These are phyloP conservation scores for Anguilla rostrata DNA, from an alignment of 2,113 vertebrate species.

Conservation along the genomic window DNA sequence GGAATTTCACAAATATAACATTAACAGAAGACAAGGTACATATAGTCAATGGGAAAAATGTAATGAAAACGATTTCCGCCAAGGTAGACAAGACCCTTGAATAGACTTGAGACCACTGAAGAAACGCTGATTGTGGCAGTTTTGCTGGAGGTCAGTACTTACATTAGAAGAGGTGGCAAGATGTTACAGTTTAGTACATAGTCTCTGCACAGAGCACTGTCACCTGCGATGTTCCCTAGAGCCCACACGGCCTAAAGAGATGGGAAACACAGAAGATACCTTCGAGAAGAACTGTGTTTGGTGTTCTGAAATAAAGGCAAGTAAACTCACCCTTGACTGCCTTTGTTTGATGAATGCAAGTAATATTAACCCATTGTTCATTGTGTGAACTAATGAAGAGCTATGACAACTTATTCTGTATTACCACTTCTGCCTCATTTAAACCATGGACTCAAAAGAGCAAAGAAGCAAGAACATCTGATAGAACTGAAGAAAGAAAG, in stretches of 20 bases:
- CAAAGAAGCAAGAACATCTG: not conserved
- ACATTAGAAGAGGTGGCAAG: slow-evolving; percentile 91
- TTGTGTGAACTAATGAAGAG: not conserved
- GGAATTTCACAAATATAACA: not conserved
- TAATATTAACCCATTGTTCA: not conserved
- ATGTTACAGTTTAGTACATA: slow-evolving; percentile 95
- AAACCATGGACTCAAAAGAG: not conserved
- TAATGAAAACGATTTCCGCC: not conserved
- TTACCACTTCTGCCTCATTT: not conserved
- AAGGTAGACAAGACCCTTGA: not conserved
- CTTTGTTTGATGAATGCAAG: not conserved
- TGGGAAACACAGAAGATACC: not conserved
- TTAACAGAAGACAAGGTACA: not conserved
- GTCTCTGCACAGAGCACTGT: slow-evolving; percentile 95
- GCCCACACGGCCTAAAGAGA: slow-evolving; percentile 92
- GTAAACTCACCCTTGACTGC: not conserved
- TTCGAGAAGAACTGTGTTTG: not conserved
- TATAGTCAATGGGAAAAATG: not conserved
- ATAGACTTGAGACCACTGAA: not conserved
- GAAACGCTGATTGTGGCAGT: not conserved
- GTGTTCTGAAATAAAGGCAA: not conserved
- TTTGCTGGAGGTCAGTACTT: slow-evolving; percentile 58
- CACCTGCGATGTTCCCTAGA: slow-evolving; percentile 95
- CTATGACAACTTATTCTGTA: not conserved
- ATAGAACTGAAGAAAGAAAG: not conserved